Evolutionary conservation across 1,140 invertebrate genomes (phyloP).

Genomic region (Spodoptera frugiperda): DNA sequence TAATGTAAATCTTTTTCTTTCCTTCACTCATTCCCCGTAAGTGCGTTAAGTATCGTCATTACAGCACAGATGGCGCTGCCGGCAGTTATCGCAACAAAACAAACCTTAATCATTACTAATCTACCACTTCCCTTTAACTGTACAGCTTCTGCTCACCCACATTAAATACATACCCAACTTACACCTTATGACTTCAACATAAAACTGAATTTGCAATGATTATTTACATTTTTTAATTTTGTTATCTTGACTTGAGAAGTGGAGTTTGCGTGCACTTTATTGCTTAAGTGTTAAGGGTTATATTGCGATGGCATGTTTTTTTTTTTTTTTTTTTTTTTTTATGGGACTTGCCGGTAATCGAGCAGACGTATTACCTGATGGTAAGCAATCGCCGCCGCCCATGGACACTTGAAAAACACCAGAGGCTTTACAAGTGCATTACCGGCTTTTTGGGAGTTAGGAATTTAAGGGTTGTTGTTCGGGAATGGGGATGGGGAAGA

Average conservation of each 20-base stretch:
- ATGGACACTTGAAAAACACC: no score
- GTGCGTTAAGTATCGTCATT: slow-evolving; percentile 19
- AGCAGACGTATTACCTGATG: no score
- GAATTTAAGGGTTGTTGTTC: no score
- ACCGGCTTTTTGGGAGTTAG: no score
- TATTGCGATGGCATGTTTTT: background rate
- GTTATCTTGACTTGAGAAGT: background rate
- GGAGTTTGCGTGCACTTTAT: background rate
- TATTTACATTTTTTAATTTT: background rate
- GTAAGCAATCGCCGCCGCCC: no score
- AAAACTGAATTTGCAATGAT: background rate
- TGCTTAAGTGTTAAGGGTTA: background rate
- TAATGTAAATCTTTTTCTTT: slow-evolving; percentile 7
- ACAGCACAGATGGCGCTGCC: slow-evolving; percentile 27
- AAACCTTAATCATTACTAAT: slow-evolving; percentile 39
- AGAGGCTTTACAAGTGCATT: no score
- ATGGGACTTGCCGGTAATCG: no score
- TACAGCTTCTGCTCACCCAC: background rate
- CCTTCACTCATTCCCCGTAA: slow-evolving; percentile 6
- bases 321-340: no score
- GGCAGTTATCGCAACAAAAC: slow-evolving; percentile 33
- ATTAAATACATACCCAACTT: background rate
- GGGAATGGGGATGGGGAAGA: no score
- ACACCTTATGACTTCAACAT: background rate
- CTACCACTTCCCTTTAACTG: slow-evolving; percentile 34